phyloP scores from a whole-genome alignment of 1,140 invertebrate genomes.

The Panagrolaimus sp. region DNA sequence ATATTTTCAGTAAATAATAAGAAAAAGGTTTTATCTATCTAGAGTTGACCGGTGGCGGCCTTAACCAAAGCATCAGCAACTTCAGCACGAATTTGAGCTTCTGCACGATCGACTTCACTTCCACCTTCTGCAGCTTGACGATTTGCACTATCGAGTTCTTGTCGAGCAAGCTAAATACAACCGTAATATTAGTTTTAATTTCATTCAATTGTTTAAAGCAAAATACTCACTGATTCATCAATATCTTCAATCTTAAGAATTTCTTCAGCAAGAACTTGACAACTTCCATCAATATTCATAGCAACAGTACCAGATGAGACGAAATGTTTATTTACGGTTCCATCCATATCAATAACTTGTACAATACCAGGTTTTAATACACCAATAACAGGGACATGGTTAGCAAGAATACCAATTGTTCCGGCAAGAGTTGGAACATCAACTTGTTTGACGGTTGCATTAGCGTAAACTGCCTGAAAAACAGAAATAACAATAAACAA shows the following conservation, averaged over 20 bases:
- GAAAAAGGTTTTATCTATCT: constrained; percentile 1
- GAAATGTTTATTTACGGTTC: constrained; percentile 65
- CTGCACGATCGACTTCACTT: constrained; percentile 52
- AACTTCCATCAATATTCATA: constrained; percentile 94
- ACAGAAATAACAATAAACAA: no score
- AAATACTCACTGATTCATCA: constrained; percentile 65
- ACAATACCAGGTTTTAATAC: constrained; percentile 92
- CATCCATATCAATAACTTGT: constrained; percentile 82
- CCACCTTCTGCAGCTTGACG: constrained; percentile 39
- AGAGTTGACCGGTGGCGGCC: constrained; percentile 41
- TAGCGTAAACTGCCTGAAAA: constrained; percentile 81
- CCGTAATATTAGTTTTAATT: constrained; percentile 9
- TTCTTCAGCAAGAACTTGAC: constrained; percentile 95
- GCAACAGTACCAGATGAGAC: constrained; percentile 95
- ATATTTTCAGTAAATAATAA: constrained; percentile 1
- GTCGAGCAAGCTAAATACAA: constrained; percentile 32
- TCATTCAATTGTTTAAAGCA: not conserved
- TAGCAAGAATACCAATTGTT: constrained; percentile 89
- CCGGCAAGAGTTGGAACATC: constrained; percentile 97
- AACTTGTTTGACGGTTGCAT: constrained; percentile 81
- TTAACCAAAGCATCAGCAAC: constrained; percentile 55
- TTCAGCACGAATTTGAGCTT: constrained; percentile 51
- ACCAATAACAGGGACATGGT: constrained; percentile 91
- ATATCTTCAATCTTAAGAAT: constrained; percentile 80
- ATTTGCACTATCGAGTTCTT: constrained; percentile 43